phyloP scores from a whole-genome alignment of 2,797 vertebrate genomes.

The Lepilemur septentrionalis region DNA sequence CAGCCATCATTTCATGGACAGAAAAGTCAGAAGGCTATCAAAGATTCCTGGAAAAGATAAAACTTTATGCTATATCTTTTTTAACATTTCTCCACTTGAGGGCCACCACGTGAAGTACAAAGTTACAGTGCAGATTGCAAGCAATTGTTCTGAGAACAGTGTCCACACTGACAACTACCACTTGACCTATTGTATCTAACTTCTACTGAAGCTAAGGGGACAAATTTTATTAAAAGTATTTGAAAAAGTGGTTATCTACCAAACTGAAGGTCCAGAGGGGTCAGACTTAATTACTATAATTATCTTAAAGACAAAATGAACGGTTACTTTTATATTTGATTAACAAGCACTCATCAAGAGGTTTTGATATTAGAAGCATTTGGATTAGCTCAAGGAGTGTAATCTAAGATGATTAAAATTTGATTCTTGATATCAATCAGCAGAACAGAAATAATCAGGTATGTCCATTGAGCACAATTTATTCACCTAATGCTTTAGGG shows the following conservation, averaged over 20 bases:
- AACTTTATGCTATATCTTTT: conserved; percentile 65
- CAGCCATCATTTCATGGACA: background rate
- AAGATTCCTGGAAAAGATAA: background rate
- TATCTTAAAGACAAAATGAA: conserved; percentile 78
- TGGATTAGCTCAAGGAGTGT: background rate
- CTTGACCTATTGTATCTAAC: conserved; percentile 27
- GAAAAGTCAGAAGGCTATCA: background rate
- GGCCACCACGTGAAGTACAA: conserved; percentile 83
- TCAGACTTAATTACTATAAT: conserved; percentile 87
- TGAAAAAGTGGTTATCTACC: conserved; percentile 84
- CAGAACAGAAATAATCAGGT: background rate
- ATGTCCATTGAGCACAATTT: background rate
- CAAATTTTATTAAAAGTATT: conserved; percentile 83
- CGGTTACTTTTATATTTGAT: conserved; percentile 4
- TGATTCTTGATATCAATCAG: background rate
- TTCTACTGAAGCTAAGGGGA: conserved; percentile 79
- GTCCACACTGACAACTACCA: background rate
- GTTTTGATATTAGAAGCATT: background rate
- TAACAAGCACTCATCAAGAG: background rate
- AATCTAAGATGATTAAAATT: background rate
- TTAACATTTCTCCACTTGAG: conserved; percentile 70
- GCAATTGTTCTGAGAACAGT: conserved; percentile 80
- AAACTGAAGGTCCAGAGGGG: conserved; percentile 82
- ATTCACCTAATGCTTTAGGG: background rate
- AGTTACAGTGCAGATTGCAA: conserved; percentile 80